These are phyloP conservation scores for Lycorma delicatula DNA, from an alignment of 1,140 invertebrate species.

Conservation along the genomic window DNA sequence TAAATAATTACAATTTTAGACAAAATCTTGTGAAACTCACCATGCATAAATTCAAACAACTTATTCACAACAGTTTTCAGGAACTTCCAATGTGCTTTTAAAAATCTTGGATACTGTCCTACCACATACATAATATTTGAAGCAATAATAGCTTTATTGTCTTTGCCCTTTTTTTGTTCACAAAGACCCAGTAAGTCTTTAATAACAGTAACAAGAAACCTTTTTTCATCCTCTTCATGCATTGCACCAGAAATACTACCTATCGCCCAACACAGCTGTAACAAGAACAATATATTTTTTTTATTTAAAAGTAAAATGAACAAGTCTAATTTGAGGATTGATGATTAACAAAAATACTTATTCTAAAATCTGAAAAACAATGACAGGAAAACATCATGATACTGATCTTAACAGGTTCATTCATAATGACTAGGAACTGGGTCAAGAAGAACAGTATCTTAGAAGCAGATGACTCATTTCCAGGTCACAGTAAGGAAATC, in stretches of 20 bases:
- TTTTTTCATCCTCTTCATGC: slow-evolving; percentile 98
- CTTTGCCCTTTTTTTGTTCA: slow-evolving; percentile 99
- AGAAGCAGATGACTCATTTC: too few species aligned
- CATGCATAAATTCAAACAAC: slow-evolving; percentile 99
- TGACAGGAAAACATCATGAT: too few species aligned
- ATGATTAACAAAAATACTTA: too few species aligned
- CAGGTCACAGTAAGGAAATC: too few species aligned
- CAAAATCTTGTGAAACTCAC: slow-evolving; percentile 46
- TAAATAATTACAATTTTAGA: too few species aligned
- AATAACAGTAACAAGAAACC: slow-evolving; percentile 98
- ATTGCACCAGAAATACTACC: slow-evolving; percentile 98
- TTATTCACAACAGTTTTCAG: slow-evolving; percentile 99
- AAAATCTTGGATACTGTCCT: slow-evolving; percentile 97
- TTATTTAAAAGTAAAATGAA: neutral
- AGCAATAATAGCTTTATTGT: slow-evolving; percentile 99
- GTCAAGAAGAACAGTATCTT: too few species aligned
- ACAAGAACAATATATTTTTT: slow-evolving; percentile 7
- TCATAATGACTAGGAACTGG: too few species aligned
- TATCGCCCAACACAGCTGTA: slow-evolving; percentile 94
- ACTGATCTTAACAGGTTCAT: too few species aligned
- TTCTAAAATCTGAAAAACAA: too few species aligned
- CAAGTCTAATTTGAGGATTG: too few species aligned
- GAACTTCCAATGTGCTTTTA: slow-evolving; percentile 99
- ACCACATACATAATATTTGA: slow-evolving; percentile 99
- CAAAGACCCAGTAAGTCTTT: slow-evolving; percentile 97